Evolutionary conservation across 2,113 vertebrate genomes (phyloP).

Genomic region (Mixornis gularis): DNA sequence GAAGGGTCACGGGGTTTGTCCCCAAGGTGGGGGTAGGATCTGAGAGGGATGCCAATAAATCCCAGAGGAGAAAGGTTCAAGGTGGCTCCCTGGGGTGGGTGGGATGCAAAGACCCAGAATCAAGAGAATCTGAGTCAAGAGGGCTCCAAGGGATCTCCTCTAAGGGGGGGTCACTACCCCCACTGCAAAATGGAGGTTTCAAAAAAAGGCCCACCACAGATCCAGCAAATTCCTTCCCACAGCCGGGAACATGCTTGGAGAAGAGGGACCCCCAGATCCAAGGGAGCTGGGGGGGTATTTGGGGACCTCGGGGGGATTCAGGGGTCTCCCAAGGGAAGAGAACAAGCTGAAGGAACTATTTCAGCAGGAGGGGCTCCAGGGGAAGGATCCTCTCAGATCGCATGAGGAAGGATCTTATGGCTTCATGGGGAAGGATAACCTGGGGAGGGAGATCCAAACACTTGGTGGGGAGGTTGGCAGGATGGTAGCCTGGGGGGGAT

Average conservation of each 20-base stretch:
- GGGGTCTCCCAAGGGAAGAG: background rate
- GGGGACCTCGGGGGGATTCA: background rate
- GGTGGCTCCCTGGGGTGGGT: background rate
- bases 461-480: too few relatives aligned
- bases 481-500: background rate
- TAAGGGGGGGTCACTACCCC: too few relatives aligned
- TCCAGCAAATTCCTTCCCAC: background rate
- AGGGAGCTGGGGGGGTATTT: background rate
- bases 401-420: too few relatives aligned
- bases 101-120: fast-evolving
- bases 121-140: background rate
- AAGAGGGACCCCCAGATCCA: background rate
- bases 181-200: background rate
- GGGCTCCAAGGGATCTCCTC: background rate
- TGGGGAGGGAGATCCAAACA: background rate
- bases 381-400: background rate
- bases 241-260: too few relatives aligned
- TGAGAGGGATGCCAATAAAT: background rate
- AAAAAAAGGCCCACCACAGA: background rate
- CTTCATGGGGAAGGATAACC: background rate
- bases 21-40: background rate
- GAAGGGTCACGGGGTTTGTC: too few relatives aligned
- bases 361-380: too few relatives aligned
- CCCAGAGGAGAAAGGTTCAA: background rate
- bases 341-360: background rate